Evolutionary conservation across 1,140 invertebrate species (phyloP), one percentile per base, ranked within the genome.

Genomic region (Drosophila quadrilineata): DNA sequence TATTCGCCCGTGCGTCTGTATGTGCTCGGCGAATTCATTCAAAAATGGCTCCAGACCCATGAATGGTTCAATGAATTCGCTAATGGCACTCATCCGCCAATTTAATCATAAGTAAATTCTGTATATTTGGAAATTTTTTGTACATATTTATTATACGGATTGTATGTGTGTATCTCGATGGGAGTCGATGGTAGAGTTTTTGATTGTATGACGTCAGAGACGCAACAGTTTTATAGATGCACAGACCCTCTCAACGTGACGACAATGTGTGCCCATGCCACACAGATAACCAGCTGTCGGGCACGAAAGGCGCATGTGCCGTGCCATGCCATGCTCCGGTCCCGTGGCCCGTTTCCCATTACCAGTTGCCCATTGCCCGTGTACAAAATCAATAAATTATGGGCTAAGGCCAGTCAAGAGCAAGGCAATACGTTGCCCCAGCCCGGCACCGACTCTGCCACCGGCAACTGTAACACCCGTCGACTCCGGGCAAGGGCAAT

Each of bases 321-420:
- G 58, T 48, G 21, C 43, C 19, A 29, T 10, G 16, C 8, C 22
- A 12, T 36, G 35, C 9, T n/a, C 24, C 12, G 24, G 22, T 46
- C 12, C 12, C 8, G n/a, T n/a, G n/a, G n/a, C n/a, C n/a, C n/a
- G n/a, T 4, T n/a, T 35, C 14, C 3, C 43, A 6, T 24, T 6
- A 6, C 24, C 24, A 6, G n/a, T n/a, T 24, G 3, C 24, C 24
- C 24, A 6, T 24, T 24, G 10, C 12, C 19, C 8, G 41, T 38
- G 29, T 17, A 56, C 53, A 40, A 41, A 87, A 88, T 88, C 87
- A 71, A 88, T 88, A 88, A 80, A 69, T 86, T 60, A 79, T 88
- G 76, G 86, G 80, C 59, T 80, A 79, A 57, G 57, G 53, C 53
- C 73, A 77, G 87, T 88, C 87, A 88, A 88, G 87, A 88, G 87